Percentiles rank a stretch among this genome's conserved stretches.
These are phyloP conservation scores for Hydrotaea cyrtoneurina DNA, from an alignment of 2,888 invertebrate species.

Conservation along the genomic window DNA sequence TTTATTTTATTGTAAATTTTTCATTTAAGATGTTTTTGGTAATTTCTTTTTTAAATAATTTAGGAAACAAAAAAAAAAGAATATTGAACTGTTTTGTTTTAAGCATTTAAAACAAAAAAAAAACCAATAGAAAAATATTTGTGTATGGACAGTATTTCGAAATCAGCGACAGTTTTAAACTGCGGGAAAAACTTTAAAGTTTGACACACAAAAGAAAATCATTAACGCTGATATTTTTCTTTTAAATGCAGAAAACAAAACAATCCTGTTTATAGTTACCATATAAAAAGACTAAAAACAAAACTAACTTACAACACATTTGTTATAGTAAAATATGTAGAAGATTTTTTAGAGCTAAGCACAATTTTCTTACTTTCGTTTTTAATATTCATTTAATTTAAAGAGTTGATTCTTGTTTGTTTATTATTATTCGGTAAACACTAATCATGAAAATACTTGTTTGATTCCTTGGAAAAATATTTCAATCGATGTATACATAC, in stretches of 20 bases:
- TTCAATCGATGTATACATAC: background rate
- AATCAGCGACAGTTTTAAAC: no score
- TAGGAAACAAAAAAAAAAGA: background rate
- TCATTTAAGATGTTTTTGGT: constrained; percentile 13
- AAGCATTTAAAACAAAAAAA: constrained; percentile 19
- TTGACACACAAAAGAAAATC: no score
- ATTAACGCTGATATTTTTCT: no score
- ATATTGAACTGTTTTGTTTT: background rate
- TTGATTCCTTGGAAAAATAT: background rate
- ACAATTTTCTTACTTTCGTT: constrained; percentile 18
- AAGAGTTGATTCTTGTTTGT: constrained; percentile 10
- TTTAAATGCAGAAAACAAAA: no score
- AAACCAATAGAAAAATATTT: no score
- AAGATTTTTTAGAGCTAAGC: constrained; percentile 22
- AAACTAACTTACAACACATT: constrained; percentile 25
- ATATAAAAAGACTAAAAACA: background rate
- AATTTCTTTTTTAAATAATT: constrained; percentile 19
- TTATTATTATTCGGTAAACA: no score
- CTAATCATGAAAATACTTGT: background rate
- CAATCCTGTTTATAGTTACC: no score
- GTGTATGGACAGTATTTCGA: no score
- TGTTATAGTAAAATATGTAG: constrained; percentile 10
- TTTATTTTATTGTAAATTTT: constrained; percentile 51
- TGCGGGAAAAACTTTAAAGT: no score
- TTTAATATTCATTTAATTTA: constrained; percentile 5